Evolutionary conservation across 2,797 vertebrate genomes (phyloP), one percentile per base, ranked within the genome.

Genomic region (Lagodon rhomboides): DNA sequence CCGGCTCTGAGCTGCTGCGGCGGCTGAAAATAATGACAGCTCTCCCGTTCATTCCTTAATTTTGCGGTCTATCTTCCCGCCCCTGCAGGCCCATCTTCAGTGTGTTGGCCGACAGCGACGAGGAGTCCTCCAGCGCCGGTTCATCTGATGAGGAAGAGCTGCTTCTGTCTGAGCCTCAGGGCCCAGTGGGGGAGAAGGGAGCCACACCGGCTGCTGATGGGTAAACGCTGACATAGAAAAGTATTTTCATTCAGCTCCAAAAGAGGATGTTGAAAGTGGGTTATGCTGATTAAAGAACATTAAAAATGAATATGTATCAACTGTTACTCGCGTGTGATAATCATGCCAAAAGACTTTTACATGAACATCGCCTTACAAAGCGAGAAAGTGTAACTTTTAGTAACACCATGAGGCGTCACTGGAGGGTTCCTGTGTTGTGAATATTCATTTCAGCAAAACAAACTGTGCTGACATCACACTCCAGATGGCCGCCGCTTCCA

Each of bases 101-200:
- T 30, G 93, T 97, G 58, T 87, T 98, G 88, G 96, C 96, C 1
- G 96, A 98, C 91, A 97, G 97, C 0, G 97, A 98, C 0, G 97
- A 97, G 0, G 97, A 98, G 85, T 98, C 97, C 0, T 98, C 97
- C 82, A 97, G 97, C 0, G 97, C 97, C 0, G 96, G 95, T 13
- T 98, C 97, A 8, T 97, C 96, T 0, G 97, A 98, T 0, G 97
- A 98, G 67, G 97, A 98, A 12, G 96, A 97, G 2, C 20, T 83
- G 2, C n/a, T 91, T 2, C 15, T 91, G 1, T 79, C 92, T 20
- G 96, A 97, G 68, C 85, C 92, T 15, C 15, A 80, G 34, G 94
- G 95, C 74, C 68, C 30, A 1, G 46, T 68, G 0, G 95, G 95
- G 22, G 97, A 97, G n/a, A 94, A 95, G 69, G 88, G 88, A 15